Base-by-base conservation (phyloP, 2,888 invertebrate species). In the Sclerodermus sp. region DNA sequence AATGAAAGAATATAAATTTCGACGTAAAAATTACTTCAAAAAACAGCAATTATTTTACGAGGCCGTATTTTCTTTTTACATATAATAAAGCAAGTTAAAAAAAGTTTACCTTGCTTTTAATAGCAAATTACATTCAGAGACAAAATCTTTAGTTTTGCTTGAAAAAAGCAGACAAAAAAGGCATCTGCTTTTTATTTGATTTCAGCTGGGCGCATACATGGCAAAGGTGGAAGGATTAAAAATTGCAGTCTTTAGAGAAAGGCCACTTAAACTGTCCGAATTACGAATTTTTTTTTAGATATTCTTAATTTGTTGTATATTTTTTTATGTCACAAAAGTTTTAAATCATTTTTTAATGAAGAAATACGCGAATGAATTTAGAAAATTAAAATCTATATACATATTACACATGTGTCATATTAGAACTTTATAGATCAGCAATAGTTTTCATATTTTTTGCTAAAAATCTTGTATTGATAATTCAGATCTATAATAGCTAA, bases 191-290 rank as follows among this genome's bases (percentile, higher is more conserved):
- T 12, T n/a, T 34, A 4, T 34, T 34, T 34, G n/a, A 34, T 47
- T 50, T 54, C 31, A 32, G 44, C 42, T 44, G 49, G 42, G 40
- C 47, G 47, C 45, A 59, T 61, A 59, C 58, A 45, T 59, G 54
- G 62, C 62, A 59, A 64, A 51, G 57, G 53, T 53, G 60, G 62
- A 64, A 65, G 56, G 63, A 62, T 64, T 67, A 62, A 64, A 68
- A 71, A 71, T 60, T 68, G 68, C 74, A 74, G 73, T 74, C 74
- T 74, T 71, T 55, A 68, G 60, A 66, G 57, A 74, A 68, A 74
- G 74, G 74, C 74, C 74, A 74, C 73, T 68, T 66, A 55, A 62
- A 62, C 37, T 10, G 23, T 17, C 10, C 36, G 17, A 31, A 39
- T 32, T 3, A 5, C 15, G 30, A 13, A 36, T 17, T n/a, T 12